Conservation (phyloP, 1,140 invertebrate species). For the Drosophila miranda region DNA sequence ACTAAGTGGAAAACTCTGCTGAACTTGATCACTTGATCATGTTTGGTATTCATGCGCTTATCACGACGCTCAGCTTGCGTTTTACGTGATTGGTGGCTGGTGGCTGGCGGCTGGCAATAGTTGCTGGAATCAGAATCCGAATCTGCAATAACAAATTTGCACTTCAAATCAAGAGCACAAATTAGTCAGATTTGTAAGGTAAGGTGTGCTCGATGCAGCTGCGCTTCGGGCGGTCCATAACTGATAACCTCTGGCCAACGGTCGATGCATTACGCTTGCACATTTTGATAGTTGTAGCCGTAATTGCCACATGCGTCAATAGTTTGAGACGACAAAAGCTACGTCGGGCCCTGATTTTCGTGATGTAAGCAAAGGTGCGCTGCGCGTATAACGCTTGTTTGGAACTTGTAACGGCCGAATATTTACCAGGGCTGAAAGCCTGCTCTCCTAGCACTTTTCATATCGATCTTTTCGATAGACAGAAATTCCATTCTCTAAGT, state of each 20-base stretch:
- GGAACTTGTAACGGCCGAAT: slow-evolving; percentile 29
- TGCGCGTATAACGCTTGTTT: background rate
- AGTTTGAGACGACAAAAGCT: slow-evolving; percentile 20
- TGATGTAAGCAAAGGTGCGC: slow-evolving; percentile 25
- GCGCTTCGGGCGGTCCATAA: background rate
- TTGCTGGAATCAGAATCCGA: slow-evolving; percentile 7
- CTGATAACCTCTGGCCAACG: slow-evolving; percentile 49
- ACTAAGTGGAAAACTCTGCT: slow-evolving; percentile 32
- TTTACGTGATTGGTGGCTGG: slow-evolving; percentile 48
- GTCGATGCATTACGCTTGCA: slow-evolving; percentile 24
- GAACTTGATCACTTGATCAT: slow-evolving; percentile 69
- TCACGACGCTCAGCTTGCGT: slow-evolving; percentile 53
- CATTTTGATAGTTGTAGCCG: slow-evolving; percentile 33
- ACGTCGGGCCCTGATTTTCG: slow-evolving; percentile 24
- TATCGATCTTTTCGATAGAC: slow-evolving; percentile 10
- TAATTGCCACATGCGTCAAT: slow-evolving; percentile 27
- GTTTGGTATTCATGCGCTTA: slow-evolving; percentile 68
- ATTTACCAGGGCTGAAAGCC: background rate
- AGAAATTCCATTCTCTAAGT: background rate
- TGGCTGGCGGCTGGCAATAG: slow-evolving; percentile 15
- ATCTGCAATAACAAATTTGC: slow-evolving; percentile 40
- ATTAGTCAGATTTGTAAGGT: slow-evolving; percentile 33
- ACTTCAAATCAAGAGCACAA: slow-evolving; percentile 15
- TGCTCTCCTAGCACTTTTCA: too few relatives aligned
- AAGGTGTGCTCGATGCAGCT: slow-evolving; percentile 22